Conservation (phyloP, 1,140 invertebrate species). For the Aphaenogaster ashmeadi region DNA sequence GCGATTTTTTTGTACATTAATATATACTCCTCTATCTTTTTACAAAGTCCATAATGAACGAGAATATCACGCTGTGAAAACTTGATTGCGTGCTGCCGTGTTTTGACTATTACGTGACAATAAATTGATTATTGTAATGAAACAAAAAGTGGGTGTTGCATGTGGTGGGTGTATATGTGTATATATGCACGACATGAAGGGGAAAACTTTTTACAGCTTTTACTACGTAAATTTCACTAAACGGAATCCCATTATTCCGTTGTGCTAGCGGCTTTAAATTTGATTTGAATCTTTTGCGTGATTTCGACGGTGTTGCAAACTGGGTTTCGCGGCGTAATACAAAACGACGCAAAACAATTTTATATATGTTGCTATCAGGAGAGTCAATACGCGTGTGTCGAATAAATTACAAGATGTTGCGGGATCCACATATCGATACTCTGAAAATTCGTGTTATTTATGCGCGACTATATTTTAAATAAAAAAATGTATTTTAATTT, state of each 20-base stretch:
- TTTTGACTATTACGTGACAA: constrained; percentile 36
- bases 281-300: constrained; percentile 37
- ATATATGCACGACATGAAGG: neutral
- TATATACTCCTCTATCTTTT: neutral
- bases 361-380: neutral
- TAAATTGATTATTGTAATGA: constrained; percentile 53
- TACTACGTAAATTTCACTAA: constrained; percentile 30
- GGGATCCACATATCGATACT: neutral
- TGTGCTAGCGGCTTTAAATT: constrained; percentile 31
- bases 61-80: neutral
- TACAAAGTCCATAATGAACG: constrained; percentile 27
- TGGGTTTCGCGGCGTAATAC: neutral
- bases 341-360: constrained; percentile 34
- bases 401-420: constrained; percentile 28
- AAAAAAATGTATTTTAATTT: neutral
- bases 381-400: neutral
- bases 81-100: neutral
- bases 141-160: constrained; percentile 31
- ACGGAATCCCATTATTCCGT: constrained; percentile 42
- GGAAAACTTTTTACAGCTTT: constrained; percentile 32
- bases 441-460: neutral
- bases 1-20: neutral
- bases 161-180: constrained; percentile 6
- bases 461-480: neutral
- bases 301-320: constrained; percentile 29